These are phyloP conservation scores for Atherinomorus stipes DNA, from an alignment of 2,113 vertebrate genomes.

Conservation along the genomic window DNA sequence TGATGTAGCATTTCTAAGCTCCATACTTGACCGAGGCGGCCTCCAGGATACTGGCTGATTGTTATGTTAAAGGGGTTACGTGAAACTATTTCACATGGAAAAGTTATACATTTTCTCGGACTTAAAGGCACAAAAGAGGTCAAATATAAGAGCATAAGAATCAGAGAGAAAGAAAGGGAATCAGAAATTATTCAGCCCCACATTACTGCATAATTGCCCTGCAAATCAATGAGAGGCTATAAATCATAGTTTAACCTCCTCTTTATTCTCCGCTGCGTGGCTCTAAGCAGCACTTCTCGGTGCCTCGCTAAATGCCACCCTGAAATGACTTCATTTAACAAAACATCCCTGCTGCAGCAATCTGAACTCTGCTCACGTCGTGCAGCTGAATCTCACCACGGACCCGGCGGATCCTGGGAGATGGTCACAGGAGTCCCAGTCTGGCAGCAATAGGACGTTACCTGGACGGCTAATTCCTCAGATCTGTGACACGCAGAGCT, in stretches of 20 bases:
- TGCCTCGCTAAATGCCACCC: slow-evolving; percentile 29
- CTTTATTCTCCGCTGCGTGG: slow-evolving; percentile 7
- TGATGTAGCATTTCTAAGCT: no score
- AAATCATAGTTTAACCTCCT: slow-evolving; percentile 22
- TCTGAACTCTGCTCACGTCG: slow-evolving; percentile 57
- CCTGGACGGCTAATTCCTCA: no score
- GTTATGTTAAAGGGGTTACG: no score
- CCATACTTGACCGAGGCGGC: no score
- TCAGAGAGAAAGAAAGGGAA: not conserved
- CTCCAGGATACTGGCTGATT: not conserved
- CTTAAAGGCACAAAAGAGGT: not conserved
- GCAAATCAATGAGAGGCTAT: slow-evolving; percentile 16
- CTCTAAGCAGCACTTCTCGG: slow-evolving; percentile 5
- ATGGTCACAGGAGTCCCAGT: no score
- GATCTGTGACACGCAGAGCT: no score
- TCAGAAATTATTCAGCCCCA: not conserved
- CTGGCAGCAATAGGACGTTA: no score
- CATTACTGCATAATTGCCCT: not conserved
- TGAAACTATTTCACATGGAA: no score
- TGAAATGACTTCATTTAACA: slow-evolving; percentile 19
- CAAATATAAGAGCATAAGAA: not conserved
- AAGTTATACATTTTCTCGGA: not conserved
- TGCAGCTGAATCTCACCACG: slow-evolving; percentile 56
- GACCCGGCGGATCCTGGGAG: no score
- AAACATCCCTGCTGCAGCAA: not conserved